phyloP scores from a whole-genome alignment of 1,140 invertebrate species.

The Drosophila sulfurigaster region DNA sequence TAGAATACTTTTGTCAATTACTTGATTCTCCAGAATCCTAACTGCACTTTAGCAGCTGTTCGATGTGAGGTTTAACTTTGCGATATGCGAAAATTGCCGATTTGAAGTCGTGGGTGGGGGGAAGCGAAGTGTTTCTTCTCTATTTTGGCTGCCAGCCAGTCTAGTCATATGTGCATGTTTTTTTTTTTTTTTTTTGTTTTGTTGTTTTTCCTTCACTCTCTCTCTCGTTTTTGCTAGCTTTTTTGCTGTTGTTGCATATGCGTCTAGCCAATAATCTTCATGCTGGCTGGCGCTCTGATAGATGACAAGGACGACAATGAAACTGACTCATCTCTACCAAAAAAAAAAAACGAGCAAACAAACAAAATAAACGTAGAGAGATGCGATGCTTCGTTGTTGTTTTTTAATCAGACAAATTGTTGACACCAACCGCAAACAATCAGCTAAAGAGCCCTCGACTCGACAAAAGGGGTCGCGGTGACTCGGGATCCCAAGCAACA shows the following conservation, averaged over 20 bases:
- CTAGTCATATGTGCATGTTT: conserved; percentile 31
- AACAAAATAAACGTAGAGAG: too few species aligned
- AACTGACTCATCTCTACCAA: conserved; percentile 62
- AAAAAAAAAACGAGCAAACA: too few species aligned
- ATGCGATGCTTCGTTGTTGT: conserved; percentile 38
- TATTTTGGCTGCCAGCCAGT: conserved; percentile 76
- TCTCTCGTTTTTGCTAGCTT: not conserved
- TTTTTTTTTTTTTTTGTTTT: not conserved
- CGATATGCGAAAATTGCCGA: not conserved
- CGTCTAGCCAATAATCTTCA: conserved; percentile 68
- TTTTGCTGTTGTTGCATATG: conserved; percentile 15
- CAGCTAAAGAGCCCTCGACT: conserved; percentile 56
- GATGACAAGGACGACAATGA: conserved; percentile 59
- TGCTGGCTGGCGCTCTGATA: conserved; percentile 57
- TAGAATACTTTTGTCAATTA: conserved; percentile 20
- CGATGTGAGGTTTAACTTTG: not conserved
- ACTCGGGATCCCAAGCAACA: conserved; percentile 37
- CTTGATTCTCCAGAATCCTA: conserved; percentile 15
- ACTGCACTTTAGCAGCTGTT: conserved; percentile 25
- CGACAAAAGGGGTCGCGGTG: not conserved
- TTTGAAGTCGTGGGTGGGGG: too few species aligned
- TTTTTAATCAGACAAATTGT: conserved; percentile 81
- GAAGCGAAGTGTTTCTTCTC: not conserved
- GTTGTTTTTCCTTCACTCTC: not conserved
- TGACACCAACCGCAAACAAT: conserved; percentile 71